Percentiles rank a stretch among this genome's conserved stretches.
These are phyloP conservation scores for Macropodus opercularis DNA, from an alignment of 2,797 vertebrate genomes.

Conservation along the genomic window DNA sequence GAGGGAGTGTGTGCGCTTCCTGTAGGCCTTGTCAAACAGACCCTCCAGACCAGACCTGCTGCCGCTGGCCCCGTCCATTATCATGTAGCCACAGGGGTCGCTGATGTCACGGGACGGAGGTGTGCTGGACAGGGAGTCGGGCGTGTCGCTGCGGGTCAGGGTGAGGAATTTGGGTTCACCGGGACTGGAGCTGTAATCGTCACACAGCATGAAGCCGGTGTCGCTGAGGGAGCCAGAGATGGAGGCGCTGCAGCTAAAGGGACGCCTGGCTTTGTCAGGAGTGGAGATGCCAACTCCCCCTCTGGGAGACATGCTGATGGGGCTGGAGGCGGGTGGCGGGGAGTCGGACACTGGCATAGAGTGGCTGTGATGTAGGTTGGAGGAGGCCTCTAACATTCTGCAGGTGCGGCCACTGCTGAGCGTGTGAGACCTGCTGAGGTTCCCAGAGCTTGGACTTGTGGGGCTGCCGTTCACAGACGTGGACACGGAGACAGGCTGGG, in stretches of 20 bases:
- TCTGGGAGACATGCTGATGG: conserved; percentile 86
- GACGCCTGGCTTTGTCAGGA: conserved; percentile 77
- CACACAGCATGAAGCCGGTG: conserved; percentile 90
- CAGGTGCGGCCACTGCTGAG: conserved; percentile 80
- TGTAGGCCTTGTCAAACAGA: conserved; percentile 81
- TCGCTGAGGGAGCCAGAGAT: conserved; percentile 94
- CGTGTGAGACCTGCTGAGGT: conserved; percentile 87
- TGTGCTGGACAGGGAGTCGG: conserved; percentile 90
- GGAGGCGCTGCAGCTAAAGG: conserved; percentile 91
- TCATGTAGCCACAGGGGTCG: conserved; percentile 90
- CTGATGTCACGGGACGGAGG: conserved; percentile 85
- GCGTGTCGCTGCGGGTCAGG: conserved; percentile 88
- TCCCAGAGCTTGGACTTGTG: conserved; percentile 83
- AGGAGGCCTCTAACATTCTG: conserved; percentile 76
- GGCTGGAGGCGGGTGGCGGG: conserved; percentile 86
- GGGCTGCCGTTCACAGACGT: conserved; percentile 85
- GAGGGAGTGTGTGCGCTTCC: conserved; percentile 92
- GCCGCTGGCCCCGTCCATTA: conserved; percentile 85
- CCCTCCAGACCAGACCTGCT: conserved; percentile 45
- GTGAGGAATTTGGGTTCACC: conserved; percentile 82
- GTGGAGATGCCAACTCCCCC: conserved; percentile 74
- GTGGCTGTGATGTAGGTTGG: conserved; percentile 86
- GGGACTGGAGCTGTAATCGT: conserved; percentile 91
- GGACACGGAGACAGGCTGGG: conserved; percentile 81
- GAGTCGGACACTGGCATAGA: conserved; percentile 90